These are phyloP conservation scores for Branchipolynoe longqiensis DNA, from an alignment of 2,888 invertebrate species.

Conservation along the genomic window DNA sequence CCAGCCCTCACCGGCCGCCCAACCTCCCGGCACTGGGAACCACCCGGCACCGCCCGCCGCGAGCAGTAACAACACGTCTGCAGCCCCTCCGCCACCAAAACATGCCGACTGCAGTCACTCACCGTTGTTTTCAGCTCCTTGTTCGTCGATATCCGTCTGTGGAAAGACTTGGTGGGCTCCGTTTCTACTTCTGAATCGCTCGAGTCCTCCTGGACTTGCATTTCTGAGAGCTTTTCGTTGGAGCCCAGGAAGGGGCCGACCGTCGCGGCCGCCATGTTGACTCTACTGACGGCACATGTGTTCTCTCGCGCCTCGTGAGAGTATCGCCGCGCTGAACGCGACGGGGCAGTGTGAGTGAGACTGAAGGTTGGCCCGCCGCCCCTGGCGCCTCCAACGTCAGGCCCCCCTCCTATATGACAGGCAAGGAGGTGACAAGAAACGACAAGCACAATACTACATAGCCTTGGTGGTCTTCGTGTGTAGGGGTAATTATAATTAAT, in stretches of 20 bases:
- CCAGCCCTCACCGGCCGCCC: neutral
- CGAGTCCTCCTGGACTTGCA: constrained; percentile 84
- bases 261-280: constrained; percentile 35
- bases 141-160: constrained; percentile 91
- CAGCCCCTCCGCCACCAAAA: constrained; percentile 18
- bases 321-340: neutral
- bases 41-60: neutral
- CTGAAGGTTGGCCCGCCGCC: neutral
- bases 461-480: no score
- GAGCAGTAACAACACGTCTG: neutral
- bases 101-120: no score
- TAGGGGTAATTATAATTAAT: no score
- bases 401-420: neutral
- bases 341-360: neutral
- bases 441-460: no score
- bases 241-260: neutral
- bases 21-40: neutral
- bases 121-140: constrained; percentile 91
- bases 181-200: constrained; percentile 92
- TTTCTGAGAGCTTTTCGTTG: constrained; percentile 59
- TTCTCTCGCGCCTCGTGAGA: neutral
- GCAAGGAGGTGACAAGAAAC: no score
- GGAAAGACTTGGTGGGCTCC: constrained; percentile 89
- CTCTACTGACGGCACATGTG: neutral
- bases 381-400: neutral